phyloP scores from a whole-genome alignment of 2,888 invertebrate genomes.

The Netelia virgata region DNA sequence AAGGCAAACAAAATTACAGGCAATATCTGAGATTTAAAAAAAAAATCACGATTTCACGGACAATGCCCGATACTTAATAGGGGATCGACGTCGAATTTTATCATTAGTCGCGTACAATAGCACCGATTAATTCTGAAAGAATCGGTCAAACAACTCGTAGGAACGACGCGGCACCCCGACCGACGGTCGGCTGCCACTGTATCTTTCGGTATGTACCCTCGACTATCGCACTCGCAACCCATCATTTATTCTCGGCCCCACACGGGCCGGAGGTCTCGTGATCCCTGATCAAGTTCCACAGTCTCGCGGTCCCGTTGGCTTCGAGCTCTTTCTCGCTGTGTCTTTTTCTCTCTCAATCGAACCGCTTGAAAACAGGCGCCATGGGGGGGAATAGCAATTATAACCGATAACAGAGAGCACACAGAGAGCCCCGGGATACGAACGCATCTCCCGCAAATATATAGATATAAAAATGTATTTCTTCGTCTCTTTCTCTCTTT shows the following conservation, averaged over 20 bases:
- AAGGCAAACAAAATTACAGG: too few relatives aligned
- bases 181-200: slow-evolving; percentile 16
- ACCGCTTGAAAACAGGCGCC: slow-evolving; percentile 80
- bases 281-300: slow-evolving; percentile 77
- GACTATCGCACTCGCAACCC: slow-evolving; percentile 2
- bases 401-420: slow-evolving; percentile 63
- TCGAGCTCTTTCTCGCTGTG: slow-evolving; percentile 20
- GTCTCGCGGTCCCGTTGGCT: slow-evolving; percentile 54
- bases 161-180: not conserved
- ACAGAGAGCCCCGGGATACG: slow-evolving; percentile 45
- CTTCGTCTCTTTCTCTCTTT: slow-evolving; percentile 4
- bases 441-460: slow-evolving; percentile 48
- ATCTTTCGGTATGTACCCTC: not conserved
- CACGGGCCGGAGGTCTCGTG: slow-evolving; percentile 73
- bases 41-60: too few relatives aligned
- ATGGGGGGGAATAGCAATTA: slow-evolving; percentile 82
- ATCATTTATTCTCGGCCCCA: slow-evolving; percentile 60
- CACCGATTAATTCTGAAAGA: slow-evolving; percentile 33
- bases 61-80: too few relatives aligned
- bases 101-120: slow-evolving; percentile 23
- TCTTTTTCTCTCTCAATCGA: slow-evolving; percentile 57
- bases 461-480: slow-evolving; percentile 29
- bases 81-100: not conserved
- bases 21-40: too few relatives aligned
- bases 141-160: not conserved